These are phyloP conservation scores for Pterostichus niger DNA, from an alignment of 2,888 invertebrate genomes.

Conservation along the genomic window DNA sequence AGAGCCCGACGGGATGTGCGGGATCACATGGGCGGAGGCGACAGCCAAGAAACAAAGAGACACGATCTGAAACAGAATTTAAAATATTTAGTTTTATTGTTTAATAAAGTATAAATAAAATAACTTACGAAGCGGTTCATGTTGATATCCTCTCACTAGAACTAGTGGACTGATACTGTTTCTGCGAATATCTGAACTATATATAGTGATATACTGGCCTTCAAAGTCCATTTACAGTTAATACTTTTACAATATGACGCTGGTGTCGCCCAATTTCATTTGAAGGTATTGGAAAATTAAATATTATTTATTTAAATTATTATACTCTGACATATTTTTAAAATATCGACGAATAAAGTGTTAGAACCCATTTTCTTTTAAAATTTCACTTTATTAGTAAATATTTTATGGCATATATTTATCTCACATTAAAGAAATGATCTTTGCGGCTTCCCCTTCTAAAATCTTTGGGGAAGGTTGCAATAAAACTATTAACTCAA, in stretches of 20 bases:
- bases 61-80: neutral
- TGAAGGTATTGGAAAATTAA: too few species aligned
- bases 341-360: too few species aligned
- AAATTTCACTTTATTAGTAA: too few species aligned
- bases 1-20: constrained; percentile 10
- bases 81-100: neutral
- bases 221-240: neutral
- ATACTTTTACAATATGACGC: neutral
- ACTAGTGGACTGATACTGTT: constrained; percentile 11
- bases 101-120: too few species aligned
- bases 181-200: neutral
- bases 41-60: constrained; percentile 21
- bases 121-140: constrained; percentile 21
- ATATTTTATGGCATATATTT: too few species aligned
- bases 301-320: too few species aligned
- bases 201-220: constrained; percentile 1
- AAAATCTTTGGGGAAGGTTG: too few species aligned
- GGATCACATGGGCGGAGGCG: constrained; percentile 39
- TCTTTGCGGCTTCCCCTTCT: too few species aligned
- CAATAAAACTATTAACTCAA: too few species aligned
- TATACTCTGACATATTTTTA: too few species aligned
- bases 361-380: too few species aligned
- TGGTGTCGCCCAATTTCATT: neutral
- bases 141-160: constrained; percentile 11
- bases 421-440: too few species aligned